A percentile compares a stretch with the other conserved stretches of the same genome.
phyloP scores from a whole-genome alignment of 2,113 vertebrate species.

The Pteronura brasiliensis region DNA sequence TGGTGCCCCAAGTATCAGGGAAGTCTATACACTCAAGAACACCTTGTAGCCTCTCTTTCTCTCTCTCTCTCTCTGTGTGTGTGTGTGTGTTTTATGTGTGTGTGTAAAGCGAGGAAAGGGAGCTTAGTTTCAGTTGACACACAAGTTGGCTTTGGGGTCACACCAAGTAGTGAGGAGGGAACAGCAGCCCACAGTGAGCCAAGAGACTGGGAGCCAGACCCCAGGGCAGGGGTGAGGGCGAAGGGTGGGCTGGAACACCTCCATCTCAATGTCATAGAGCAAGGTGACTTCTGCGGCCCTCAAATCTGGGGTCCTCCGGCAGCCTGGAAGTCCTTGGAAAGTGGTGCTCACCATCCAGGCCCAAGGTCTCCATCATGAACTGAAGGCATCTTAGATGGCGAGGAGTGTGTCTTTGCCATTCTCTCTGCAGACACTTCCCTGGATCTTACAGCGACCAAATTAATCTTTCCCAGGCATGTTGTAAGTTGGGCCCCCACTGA shows the following conservation, averaged over 20 bases:
- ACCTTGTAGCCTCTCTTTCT: no score
- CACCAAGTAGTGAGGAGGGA: background rate
- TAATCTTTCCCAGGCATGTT: background rate
- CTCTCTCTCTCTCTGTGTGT: no score
- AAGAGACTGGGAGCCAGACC: background rate
- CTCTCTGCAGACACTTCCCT: background rate
- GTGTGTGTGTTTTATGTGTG: background rate
- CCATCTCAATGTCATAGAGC: background rate
- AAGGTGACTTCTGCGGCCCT: background rate
- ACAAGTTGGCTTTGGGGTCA: background rate
- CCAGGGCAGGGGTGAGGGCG: accelerated
- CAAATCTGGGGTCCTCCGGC: accelerated
- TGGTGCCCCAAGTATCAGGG: background rate
- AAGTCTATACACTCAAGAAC: background rate
- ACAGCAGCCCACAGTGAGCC: background rate
- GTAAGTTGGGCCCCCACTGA: background rate
- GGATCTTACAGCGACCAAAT: background rate
- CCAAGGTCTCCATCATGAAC: background rate
- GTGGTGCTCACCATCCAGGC: accelerated
- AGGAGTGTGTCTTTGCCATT: background rate
- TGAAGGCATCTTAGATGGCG: background rate
- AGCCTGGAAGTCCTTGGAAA: background rate
- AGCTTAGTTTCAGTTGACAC: background rate
- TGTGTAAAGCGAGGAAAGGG: background rate
- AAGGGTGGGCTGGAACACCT: background rate